Percentiles rank a stretch among this genome's conserved stretches.
Conservation (phyloP, 2,113 vertebrate species). For the Genyomyrus donnyi region DNA sequence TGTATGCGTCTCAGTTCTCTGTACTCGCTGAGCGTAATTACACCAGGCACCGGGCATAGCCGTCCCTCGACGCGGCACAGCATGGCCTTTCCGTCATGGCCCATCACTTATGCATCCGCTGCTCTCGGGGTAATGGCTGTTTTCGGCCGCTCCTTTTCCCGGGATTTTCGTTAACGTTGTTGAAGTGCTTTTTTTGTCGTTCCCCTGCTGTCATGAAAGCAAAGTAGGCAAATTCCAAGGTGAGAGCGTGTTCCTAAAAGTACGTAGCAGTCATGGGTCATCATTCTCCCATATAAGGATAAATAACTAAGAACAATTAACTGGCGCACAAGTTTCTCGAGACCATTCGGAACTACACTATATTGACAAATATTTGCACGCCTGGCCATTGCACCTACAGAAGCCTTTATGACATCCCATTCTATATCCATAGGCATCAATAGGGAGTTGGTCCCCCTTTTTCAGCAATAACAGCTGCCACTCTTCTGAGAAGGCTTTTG, state of each 20-base stretch:
- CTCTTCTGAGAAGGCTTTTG: not conserved
- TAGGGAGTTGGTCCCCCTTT: not conserved
- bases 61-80: not conserved
- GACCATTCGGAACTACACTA: not conserved
- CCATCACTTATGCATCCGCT: not conserved
- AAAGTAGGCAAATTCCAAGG: not conserved
- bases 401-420: no score
- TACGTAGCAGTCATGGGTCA: not conserved
- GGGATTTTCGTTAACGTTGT: not conserved
- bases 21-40: not conserved
- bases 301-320: not conserved
- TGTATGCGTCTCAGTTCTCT: not conserved
- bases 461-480: not conserved
- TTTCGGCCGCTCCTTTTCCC: not conserved
- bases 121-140: not conserved
- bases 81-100: not conserved
- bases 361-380: not conserved
- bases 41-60: not conserved
- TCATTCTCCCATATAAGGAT: not conserved
- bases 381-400: not conserved
- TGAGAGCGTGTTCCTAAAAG: not conserved
- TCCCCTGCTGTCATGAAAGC: not conserved
- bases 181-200: not conserved
- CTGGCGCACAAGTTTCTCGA: not conserved
- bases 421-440: no score